These are phyloP conservation scores for Redunca redunca DNA, from an alignment of 2,113 vertebrate species.

Conservation along the genomic window DNA sequence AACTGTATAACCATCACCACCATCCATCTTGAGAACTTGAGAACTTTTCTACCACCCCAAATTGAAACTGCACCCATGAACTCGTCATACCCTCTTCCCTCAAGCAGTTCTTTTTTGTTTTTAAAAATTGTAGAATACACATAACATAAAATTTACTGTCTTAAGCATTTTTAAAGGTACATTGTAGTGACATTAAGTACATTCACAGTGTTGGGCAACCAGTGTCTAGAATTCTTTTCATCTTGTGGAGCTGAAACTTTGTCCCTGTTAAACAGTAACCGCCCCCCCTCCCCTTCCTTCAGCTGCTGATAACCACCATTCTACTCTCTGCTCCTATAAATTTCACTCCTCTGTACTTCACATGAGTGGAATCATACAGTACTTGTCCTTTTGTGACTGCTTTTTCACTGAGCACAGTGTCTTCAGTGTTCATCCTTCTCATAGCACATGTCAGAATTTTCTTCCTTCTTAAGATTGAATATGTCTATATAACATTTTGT, in stretches of 20 bases:
- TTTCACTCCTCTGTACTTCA: neutral
- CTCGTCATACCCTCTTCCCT: neutral
- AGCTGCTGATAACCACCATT: neutral
- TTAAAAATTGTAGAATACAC: neutral
- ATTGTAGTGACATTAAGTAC: neutral
- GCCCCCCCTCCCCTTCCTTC: neutral
- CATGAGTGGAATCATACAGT: neutral
- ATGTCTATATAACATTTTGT: neutral
- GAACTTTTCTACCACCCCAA: too few relatives aligned
- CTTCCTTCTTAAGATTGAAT: neutral
- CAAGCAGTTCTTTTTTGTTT: neutral
- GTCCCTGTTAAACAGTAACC: neutral
- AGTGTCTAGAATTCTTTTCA: neutral
- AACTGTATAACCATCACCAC: neutral
- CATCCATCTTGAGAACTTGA: neutral
- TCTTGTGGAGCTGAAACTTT: neutral
- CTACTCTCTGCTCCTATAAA: neutral
- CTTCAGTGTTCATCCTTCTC: neutral
- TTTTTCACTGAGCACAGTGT: neutral
- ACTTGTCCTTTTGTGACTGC: neutral
- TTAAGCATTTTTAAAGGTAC: neutral
- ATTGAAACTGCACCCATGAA: neutral
- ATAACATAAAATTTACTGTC: neutral
- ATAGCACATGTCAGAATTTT: neutral
- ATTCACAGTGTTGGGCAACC: neutral